Evolutionary conservation across 1,140 invertebrate genomes (phyloP), one percentile per base, ranked within the genome.

Genomic region (Gryllus bimaculatus): DNA sequence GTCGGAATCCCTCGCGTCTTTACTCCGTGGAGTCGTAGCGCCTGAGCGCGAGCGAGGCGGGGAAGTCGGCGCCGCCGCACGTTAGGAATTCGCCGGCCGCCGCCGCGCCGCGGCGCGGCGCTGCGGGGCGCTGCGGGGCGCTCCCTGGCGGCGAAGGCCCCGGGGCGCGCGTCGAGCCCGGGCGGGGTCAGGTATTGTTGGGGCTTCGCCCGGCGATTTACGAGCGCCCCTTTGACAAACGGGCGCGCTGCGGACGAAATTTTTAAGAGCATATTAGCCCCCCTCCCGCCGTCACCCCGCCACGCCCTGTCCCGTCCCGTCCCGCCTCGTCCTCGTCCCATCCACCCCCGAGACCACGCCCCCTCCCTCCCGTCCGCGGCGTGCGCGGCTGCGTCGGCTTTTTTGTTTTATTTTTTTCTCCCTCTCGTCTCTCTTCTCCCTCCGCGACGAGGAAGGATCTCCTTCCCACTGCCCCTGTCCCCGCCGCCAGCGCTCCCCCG

Each of bases 221-320:
- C 18, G 54, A 66, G 10, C 54, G 2, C 54, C 54, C 54, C 54
- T 66, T 66, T 66, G 54, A 66, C 54, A 66, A 66, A 66, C 54
- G 54, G 54, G 54, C 54, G 54, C 54, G 54, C 54, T 66, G 54
- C 54, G 54, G 54, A 66, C 54, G 54, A 66, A 66, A 66, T 66
- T 66, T 66, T 66, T 66, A 66, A 66, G 54, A 66, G 54, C 54
- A 66, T 66, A 66, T 66, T 66, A 66, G 54, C 54, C 54, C 54
- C 54, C 26, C 26, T 39, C 26, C 26, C 26, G 26, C 26, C 26
- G 26, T 39, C 26, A 39, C 26, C 26, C 54, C 54, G 54, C 54
- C 54, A 18, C 10, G 2, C 54, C 54, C 26, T 5, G 26, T 39
- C 26, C 26, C 54, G 2, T 7, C 10, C 26, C 26, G 26, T 39